Evolutionary conservation across 2,888 invertebrate genomes (phyloP), one percentile per base, ranked within the genome.

Genomic region (Loripinus fragilis): DNA sequence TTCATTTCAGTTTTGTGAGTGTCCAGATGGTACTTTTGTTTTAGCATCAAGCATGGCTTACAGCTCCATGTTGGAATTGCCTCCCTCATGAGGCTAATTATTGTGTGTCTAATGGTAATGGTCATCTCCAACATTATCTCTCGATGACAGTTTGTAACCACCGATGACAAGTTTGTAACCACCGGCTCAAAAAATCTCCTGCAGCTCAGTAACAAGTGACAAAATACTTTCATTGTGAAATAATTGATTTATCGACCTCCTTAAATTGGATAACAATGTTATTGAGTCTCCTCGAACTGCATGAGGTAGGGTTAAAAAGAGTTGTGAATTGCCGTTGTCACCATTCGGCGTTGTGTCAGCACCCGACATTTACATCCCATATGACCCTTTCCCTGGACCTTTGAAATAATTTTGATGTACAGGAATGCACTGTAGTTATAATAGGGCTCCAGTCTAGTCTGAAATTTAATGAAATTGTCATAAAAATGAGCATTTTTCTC

Each of bases 381-480:
- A 60, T 60, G 60, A 60, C 60, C 60, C 30, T 33, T 60, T 17
- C 60, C 60, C 60, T 30, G 33, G 17, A 2, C 33, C 33, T 33
- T 60, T 60, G 60, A n/a, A 30, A 30, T 12, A 33, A 8, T 41
- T 30, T 60, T 60, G 60, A 60, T 60, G 33, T 60, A 23, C 60
- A 60, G 33, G 60, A 60, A 60, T 60, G 60, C 60, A 60, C 60
- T 28, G 17, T 33, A 8, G 33, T n/a, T n/a, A n/a, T n/a, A 15
- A 33, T 8, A 60, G 28, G 28, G 38, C 17, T 60, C 28, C 23
- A 60, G 8, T 60, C 20, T 33, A 12, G 60, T 60, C 60, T 60
- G 28, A 60, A 60, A 60, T 60, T 60, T 60, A 60, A 60, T 60
- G 60, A 60, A 60, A 33, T 33, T 60, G 60, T 60, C 60, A 60